Evolutionary conservation across 2,113 vertebrate genomes (phyloP).

Genomic region (Motacilla tschutschensis): DNA sequence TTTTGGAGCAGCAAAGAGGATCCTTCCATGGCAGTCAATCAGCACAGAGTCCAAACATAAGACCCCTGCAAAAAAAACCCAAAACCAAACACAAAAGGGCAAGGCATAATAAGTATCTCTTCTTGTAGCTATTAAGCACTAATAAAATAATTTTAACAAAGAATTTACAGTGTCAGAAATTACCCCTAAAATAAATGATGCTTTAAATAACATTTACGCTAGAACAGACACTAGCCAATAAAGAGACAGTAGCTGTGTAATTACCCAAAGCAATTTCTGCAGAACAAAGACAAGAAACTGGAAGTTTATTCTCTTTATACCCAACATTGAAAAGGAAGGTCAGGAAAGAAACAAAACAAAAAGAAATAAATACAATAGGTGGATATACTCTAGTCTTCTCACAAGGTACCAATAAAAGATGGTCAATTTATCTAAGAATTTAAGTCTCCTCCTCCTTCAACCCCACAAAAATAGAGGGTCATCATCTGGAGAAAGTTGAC

Average conservation of each 20-base stretch:
- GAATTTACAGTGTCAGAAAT: neutral
- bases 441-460: neutral
- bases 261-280: neutral
- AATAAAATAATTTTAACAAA: neutral
- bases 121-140: neutral
- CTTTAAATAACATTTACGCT: neutral
- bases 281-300: neutral
- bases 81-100: neutral
- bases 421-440: neutral
- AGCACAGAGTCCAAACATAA: slow-evolving; percentile 84
- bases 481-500: neutral
- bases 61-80: slow-evolving; percentile 68
- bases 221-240: neutral
- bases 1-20: slow-evolving; percentile 79
- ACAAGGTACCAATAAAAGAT: neutral
- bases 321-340: neutral
- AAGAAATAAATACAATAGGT: neutral
- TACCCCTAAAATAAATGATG: neutral
- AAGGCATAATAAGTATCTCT: neutral
- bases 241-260: neutral
- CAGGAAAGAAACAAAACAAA: neutral
- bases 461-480: neutral
- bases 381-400: neutral
- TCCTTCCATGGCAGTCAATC: slow-evolving; percentile 77
- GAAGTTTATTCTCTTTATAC: neutral